A percentile compares a stretch with the other conserved stretches of the same genome.
Evolutionary conservation across 2,113 vertebrate species (phyloP).

Genomic region (Hypomesus transpacificus): DNA sequence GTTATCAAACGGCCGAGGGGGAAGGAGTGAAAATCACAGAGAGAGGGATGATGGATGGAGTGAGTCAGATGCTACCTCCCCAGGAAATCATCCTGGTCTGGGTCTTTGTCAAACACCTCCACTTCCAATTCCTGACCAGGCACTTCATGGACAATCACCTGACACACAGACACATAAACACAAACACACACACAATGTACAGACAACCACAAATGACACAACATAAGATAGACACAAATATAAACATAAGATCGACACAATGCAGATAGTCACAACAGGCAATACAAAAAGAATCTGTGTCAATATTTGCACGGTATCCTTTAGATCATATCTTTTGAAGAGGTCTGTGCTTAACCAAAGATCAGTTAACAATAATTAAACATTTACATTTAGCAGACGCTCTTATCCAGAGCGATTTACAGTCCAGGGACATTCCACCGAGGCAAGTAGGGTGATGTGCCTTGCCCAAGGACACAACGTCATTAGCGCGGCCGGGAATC

Average conservation of each 20-base stretch:
- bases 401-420: no score
- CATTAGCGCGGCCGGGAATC: no score
- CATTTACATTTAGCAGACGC: no score
- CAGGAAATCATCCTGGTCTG: conserved; percentile 93
- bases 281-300: not conserved
- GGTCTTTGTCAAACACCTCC: conserved; percentile 94
- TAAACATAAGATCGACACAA: conserved; percentile 15
- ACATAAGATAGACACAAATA: conserved; percentile 53
- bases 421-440: no score
- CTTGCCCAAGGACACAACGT: no score
- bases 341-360: no score
- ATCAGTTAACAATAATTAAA: no score
- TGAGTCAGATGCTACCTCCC: conserved; percentile 76
- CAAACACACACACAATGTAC: conserved; percentile 11
- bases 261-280: not conserved
- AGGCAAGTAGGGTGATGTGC: no score
- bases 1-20: conserved; percentile 31
- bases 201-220: conserved; percentile 27
- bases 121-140: conserved; percentile 93
- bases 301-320: no score
- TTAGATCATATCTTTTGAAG: no score
- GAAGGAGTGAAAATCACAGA: conserved; percentile 32
- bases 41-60: conserved; percentile 23
- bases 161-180: conserved; percentile 45
- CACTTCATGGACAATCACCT: conserved; percentile 94